A percentile compares a stretch with the other conserved stretches of the same genome.
Conservation (phyloP, 1,140 invertebrate species). For the Aphelinus certus region DNA sequence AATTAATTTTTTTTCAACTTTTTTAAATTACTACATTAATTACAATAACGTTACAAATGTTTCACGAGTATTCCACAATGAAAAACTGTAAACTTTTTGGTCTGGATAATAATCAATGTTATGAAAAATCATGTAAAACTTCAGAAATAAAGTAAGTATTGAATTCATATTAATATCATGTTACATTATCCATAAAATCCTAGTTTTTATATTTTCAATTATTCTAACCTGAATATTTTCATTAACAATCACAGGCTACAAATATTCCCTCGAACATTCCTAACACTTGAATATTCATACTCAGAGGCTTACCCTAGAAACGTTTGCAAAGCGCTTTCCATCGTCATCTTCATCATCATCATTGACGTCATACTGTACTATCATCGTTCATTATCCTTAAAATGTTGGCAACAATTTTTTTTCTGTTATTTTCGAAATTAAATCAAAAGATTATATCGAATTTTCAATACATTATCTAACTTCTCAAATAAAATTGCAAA, state of each 20-base stretch:
- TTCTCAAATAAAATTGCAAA: no score
- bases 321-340: constrained; percentile 57
- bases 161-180: background rate
- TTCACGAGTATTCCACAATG: constrained; percentile 52
- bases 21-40: constrained; percentile 52
- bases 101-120: no score
- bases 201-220: background rate
- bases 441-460: no score
- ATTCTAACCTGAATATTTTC: background rate
- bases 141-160: no score
- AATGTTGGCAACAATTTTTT: background rate
- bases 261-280: background rate
- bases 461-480: no score
- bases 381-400: background rate
- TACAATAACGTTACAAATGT: constrained; percentile 62
- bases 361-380: background rate
- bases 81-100: background rate
- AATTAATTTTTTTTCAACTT: constrained; percentile 5
- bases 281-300: no score
- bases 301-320: constrained; percentile 54
- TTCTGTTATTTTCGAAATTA: no score
- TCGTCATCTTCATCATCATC: background rate
- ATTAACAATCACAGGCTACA: background rate
- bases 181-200: background rate
- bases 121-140: background rate